Base-by-base conservation (phyloP, 2,113 vertebrate genomes). In the Ibidorhyncha struthersii region DNA sequence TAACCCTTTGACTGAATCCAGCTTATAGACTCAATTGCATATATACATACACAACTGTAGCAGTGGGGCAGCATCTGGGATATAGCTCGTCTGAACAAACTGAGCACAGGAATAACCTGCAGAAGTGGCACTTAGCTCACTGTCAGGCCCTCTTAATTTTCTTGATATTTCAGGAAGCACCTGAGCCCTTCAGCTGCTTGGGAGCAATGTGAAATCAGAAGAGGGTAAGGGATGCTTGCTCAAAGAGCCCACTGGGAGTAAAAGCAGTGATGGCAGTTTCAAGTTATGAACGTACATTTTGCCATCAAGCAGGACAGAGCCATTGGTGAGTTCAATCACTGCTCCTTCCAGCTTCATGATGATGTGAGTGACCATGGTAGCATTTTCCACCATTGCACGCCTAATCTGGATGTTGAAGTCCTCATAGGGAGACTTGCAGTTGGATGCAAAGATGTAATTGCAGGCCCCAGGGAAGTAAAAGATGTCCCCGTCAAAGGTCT, bases 371-470 rank as follows among this genome's bases (percentile, higher is more conserved):
- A 98, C 98, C 30, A 83, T 0, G 4, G 98, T 95, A 84, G 92
- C 19, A 3, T 95, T 96, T 41, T 94, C 22, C 59, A 71, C 71
- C 5, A 41, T 65, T 36, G 93, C 43, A 7, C 98, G 98, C 62
- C 98, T 98, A 18, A 99, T 94, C 97, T 99, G 99, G 82, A 99
- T 90, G 93, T 99, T 99, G 96, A 99, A 99, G 50, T 99, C 99
- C 86, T 98, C 98, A 4, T 98, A 99, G 84, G 82, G 53, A 32
- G 96, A 94, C 9, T 98, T 97, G 61, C 99, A 99, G 78, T 98
- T 97, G 2, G 98, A 98, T 3, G 98, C 91, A 89, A 99, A 97
- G 89, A 99, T 71, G 25, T 99, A 99, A 97, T 99, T 99, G 96
- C 99, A 99, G 91, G 95, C 82, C 21, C 99, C 99, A 6, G 98